A percentile compares a stretch with the other conserved stretches of the same genome.
Evolutionary conservation across 2,113 vertebrate genomes (phyloP).

Genomic region (Salvelinus alpinus): DNA sequence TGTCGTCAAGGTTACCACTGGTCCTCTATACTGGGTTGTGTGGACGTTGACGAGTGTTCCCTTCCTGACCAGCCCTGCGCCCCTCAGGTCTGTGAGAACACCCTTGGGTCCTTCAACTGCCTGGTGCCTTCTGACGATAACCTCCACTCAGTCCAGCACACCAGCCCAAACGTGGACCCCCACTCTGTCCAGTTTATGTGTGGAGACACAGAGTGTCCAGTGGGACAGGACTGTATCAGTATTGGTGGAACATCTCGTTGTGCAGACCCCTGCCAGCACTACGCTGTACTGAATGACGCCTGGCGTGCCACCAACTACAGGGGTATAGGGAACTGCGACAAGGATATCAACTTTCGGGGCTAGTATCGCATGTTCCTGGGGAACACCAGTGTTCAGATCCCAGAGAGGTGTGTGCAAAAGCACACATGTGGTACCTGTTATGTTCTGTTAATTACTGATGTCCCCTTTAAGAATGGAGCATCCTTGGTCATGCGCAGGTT

Average conservation of each 20-base stretch:
- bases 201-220: conserved; percentile 24
- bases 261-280: conserved; percentile 48
- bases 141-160: no score
- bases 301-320: conserved; percentile 51
- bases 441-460: no score
- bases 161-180: background rate
- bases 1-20: no score
- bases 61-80: no score
- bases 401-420: conserved; percentile 35
- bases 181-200: conserved; percentile 22
- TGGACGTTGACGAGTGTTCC: no score
- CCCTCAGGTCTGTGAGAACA: no score
- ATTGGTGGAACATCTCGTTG: conserved; percentile 11
- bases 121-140: background rate
- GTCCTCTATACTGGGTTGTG: background rate
- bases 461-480: no score
- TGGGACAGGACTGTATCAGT: conserved; percentile 46
- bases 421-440: conserved; percentile 38
- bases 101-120: no score
- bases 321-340: conserved; percentile 10
- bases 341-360: background rate
- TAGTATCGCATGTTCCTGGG: conserved; percentile 57
- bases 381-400: conserved; percentile 37
- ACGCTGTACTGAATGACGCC: conserved; percentile 42
- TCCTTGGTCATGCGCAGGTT: no score